These are phyloP conservation scores for Andinoacara biseriatus DNA, from an alignment of 2,113 vertebrate genomes.

Conservation along the genomic window DNA sequence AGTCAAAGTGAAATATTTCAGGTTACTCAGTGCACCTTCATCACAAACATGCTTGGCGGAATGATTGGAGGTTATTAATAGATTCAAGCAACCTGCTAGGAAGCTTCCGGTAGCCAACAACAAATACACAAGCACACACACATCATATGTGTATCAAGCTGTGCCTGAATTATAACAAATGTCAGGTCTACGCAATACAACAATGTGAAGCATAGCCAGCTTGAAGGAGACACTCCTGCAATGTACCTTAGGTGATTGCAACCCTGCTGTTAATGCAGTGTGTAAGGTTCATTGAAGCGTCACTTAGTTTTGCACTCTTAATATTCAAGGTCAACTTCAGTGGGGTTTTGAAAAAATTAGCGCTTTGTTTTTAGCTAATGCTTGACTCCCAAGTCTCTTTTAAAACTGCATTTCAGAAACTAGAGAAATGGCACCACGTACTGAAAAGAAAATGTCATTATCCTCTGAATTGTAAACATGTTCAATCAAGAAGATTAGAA, in stretches of 20 bases:
- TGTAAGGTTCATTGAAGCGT: conserved; percentile 10
- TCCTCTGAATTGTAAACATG: neutral
- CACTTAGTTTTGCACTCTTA: neutral
- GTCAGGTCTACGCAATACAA: conserved; percentile 53
- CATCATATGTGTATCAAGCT: conserved; percentile 51
- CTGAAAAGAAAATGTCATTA: conserved; percentile 3
- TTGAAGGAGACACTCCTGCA: conserved; percentile 45
- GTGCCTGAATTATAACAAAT: conserved; percentile 67
- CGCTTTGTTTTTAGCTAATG: neutral
- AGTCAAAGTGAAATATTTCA: conserved; percentile 13
- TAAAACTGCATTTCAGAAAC: conserved; percentile 7
- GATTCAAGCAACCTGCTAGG: conserved; percentile 55
- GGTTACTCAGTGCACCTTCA: conserved; percentile 20
- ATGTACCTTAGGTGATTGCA: conserved; percentile 36
- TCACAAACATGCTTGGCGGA: conserved; percentile 34
- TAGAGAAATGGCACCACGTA: neutral
- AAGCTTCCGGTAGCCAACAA: conserved; percentile 43
- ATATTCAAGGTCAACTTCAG: neutral
- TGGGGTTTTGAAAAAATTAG: neutral
- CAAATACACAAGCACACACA: conserved; percentile 13
- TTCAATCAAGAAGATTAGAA: conserved; percentile 7
- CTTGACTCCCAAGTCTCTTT: neutral
- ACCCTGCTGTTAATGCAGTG: conserved; percentile 6
- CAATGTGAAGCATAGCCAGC: conserved; percentile 39
- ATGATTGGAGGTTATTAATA: conserved; percentile 67